Evolutionary conservation across 2,113 vertebrate genomes (phyloP).

Genomic region (Caranx ignobilis): DNA sequence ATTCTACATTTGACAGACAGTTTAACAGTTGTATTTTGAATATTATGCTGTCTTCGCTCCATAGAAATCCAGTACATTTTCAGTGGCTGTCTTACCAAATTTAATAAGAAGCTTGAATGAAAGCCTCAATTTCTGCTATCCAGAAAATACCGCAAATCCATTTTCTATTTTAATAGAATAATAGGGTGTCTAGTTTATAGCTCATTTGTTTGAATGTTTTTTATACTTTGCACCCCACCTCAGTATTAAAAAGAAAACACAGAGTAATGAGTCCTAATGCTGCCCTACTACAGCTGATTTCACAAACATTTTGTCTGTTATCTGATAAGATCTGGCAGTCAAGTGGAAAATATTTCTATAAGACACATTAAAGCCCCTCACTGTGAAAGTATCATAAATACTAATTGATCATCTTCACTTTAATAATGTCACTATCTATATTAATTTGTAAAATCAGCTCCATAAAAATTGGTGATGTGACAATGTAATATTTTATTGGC

Average conservation of each 20-base stretch:
- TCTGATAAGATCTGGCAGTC: background rate
- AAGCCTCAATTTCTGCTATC: background rate
- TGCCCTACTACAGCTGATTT: background rate
- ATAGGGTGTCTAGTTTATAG: too few relatives aligned
- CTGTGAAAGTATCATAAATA: background rate
- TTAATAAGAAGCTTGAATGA: background rate
- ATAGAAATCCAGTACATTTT: background rate
- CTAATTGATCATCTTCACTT: background rate
- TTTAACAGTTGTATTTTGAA: background rate
- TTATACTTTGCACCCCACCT: background rate
- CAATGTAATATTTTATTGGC: slow-evolving; percentile 70
- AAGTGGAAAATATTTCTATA: background rate
- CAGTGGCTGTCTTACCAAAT: background rate
- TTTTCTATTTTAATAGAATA: background rate
- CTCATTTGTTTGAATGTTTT: background rate
- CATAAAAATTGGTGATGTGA: background rate
- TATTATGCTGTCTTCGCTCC: too few relatives aligned
- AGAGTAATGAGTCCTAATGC: background rate
- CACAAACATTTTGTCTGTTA: background rate
- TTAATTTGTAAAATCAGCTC: background rate
- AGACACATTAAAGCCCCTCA: background rate
- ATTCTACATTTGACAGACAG: background rate
- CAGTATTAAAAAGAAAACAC: background rate
- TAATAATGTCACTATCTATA: background rate
- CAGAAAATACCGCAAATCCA: background rate